These are phyloP conservation scores for Sanderia malayensis DNA, from an alignment of 30 jellyfish, hydroid and myxozoan species.

Conservation along the genomic window DNA sequence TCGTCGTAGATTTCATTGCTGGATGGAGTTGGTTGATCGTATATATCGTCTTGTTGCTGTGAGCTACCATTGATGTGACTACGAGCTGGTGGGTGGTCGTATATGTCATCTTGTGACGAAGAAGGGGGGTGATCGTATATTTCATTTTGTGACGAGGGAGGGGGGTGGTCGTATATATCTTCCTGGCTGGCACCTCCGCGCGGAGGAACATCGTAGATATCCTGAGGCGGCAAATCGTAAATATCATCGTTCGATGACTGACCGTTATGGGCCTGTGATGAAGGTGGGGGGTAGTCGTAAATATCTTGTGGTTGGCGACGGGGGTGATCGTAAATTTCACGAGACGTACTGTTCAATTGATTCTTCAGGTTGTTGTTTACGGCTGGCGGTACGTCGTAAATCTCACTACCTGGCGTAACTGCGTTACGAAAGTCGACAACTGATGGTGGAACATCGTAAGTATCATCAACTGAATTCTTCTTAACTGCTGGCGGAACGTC, in stretches of 20 bases:
- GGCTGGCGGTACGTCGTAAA: conserved; percentile 50
- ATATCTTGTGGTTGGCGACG: not conserved
- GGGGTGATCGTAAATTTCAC: conserved; percentile 9
- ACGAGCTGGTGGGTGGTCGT: conserved; percentile 38
- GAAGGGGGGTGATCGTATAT: conserved; percentile 21
- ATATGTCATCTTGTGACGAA: not conserved
- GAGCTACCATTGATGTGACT: not conserved
- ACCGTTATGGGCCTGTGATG: not conserved
- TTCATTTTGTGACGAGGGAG: not conserved
- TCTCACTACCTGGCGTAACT: conserved; percentile 11
- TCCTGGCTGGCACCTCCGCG: conserved; percentile 9
- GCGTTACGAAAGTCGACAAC: not conserved
- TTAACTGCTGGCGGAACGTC: conserved; percentile 23
- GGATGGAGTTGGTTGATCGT: not conserved
- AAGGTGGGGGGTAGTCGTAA: not conserved
- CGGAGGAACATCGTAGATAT: conserved; percentile 40
- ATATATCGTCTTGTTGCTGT: not conserved
- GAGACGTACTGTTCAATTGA: not conserved
- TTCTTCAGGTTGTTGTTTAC: not conserved
- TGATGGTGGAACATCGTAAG: conserved; percentile 42
- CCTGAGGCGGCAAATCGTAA: conserved; percentile 22
- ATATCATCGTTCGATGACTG: conserved; percentile 4
- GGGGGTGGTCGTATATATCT: conserved; percentile 18
- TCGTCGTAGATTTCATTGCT: conserved; percentile 19
- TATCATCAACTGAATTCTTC: conserved; percentile 7